Conservation (phyloP, 2,888 invertebrate species). For the Lasius fuliginosus region DNA sequence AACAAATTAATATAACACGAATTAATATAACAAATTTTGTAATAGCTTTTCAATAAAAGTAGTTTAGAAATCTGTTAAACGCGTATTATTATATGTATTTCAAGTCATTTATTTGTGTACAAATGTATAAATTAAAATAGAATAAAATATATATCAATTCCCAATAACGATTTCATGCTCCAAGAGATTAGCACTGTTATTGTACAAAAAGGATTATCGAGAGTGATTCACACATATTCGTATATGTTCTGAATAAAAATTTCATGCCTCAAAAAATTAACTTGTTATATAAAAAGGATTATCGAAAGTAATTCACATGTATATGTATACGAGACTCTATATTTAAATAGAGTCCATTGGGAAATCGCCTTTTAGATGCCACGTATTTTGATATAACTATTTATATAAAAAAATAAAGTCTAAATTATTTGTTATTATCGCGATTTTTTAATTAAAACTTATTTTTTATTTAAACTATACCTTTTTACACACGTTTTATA, state of each 20-base stretch:
- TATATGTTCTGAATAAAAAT: background rate
- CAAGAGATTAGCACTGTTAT: constrained; percentile 4
- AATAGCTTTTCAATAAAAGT: background rate
- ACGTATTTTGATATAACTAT: background rate
- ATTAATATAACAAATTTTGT: background rate
- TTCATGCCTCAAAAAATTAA: constrained; percentile 1
- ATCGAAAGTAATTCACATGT: background rate
- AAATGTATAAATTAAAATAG: background rate
- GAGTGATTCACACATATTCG: background rate
- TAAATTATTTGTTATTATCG: background rate
- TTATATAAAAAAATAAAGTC: background rate
- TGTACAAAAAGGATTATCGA: constrained; percentile 1
- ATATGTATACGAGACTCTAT: background rate
- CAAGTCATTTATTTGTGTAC: background rate
- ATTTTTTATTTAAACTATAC: background rate
- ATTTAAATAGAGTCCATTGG: background rate
- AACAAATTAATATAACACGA: background rate
- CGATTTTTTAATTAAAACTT: background rate
- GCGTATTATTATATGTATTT: background rate
- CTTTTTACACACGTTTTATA: background rate
- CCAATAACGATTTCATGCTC: background rate
- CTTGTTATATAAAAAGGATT: background rate
- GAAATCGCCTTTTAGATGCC: background rate
- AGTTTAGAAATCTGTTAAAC: background rate
- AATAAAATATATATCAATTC: background rate